Base-by-base conservation (phyloP, 2,797 vertebrate species). In the Crenichthys baileyi region DNA sequence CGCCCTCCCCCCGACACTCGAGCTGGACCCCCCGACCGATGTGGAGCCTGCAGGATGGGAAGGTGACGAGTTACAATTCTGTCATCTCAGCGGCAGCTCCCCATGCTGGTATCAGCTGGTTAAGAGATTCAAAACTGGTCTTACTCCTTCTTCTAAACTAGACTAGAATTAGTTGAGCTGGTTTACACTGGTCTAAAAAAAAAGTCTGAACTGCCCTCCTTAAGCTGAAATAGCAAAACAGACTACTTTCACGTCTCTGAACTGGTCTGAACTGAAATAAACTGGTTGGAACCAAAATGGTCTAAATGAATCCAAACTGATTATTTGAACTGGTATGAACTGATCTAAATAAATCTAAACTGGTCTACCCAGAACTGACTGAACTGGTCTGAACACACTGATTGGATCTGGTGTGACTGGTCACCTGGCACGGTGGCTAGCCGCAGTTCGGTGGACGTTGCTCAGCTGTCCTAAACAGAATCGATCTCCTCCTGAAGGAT, bases 381-480 rank as follows among this genome's bases (percentile, higher is more conserved):
- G 6, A 50, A 74, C 73, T 61, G 55, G 16, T 60, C n/a, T 61
- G 7, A 61, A 61, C 36, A 18, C 20, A 11, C 13, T 60, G 55
- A 18, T 48, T 20, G 9, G 18, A 29, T 20, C 31, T 4, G 63
- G 36, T 29, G 36, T 26, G 39, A 48, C 20, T 0, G 58, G 15
- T 85, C 41, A 93, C 94, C 94, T 93, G 75, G 94, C 93, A 0
- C 93, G 85, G 76, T 96, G 94, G 75, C 94, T 95, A 79, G 92
- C 76, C 0, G 91, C 90, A 0, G 92, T 95, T 0, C 94, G 90
- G 48, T 94, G 94, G 16, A 96, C 94, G 3, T 95, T 95, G n/a
- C 95, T 95, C 7, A 96, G 93, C 85, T 95, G 94, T 7, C 93
- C 94, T 77, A 95, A 82, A 85, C 94, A 96, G 92, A 95, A 95